Evolutionary conservation across 2,113 vertebrate species (phyloP), one percentile per base, ranked within the genome.

Genomic region (Sebastes schlegelii): DNA sequence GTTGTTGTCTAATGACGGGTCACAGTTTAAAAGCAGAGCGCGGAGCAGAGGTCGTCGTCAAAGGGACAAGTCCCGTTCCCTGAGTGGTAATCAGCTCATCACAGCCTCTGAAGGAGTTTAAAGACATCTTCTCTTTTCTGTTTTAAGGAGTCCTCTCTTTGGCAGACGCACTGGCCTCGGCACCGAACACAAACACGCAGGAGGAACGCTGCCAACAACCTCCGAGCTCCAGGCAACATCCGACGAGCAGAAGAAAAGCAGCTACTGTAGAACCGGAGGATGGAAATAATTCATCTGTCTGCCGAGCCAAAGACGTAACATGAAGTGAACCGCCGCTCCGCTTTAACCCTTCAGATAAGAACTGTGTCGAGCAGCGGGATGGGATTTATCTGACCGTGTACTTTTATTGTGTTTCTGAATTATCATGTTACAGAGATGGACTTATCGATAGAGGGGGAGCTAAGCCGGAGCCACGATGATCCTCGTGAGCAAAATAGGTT

Each of bases 401-500:
- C 68, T 64, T 61, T 23, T 21, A 60, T 12, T 14, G 55, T 16
- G 79, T 62, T 42, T 77, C 45, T 48, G 63, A 76, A 66, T 79
- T 26, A 46, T 82, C 40, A 60, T 77, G 60, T 66, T 6, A 54
- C 78, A 51, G 70, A 72, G 76, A 84, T 57, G 19, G 68, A 58
- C 43, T 79, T 55, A 66, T 76, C 5, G 81, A 90, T 82, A 73
- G 73, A 58, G 34, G n/a, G 46, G 7, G 40, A 55, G 45, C 21
- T 89, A 84, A 92, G 68, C 84, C 10, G 23, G 46, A 82, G 74
- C 80, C 13, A 74, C 14, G 42, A 80, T 80, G 77, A 85, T 92
- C 61, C 72, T 77, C 1, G 13, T 49, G 43, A 77, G 86, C 65
- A 64, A 92, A 92, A 89, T 83, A 85, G 89, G 89, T 92, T 89